Percentiles rank a stretch among this genome's conserved stretches.
These are phyloP conservation scores for Champsocephalus gunnari DNA, from an alignment of 2,797 vertebrate species.

Conservation along the genomic window DNA sequence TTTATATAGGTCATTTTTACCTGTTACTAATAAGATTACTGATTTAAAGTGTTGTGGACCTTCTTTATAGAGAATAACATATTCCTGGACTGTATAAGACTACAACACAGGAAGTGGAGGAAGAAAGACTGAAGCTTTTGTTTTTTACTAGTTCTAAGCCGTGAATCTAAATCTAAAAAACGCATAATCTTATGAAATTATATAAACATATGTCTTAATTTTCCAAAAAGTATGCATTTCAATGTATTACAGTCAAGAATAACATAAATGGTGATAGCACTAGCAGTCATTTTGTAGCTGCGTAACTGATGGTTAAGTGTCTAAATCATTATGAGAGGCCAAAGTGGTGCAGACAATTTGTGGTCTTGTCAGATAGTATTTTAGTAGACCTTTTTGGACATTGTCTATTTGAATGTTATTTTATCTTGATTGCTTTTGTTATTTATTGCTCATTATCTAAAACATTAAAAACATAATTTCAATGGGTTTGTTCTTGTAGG, in stretches of 20 bases:
- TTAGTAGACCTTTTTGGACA: too few species aligned
- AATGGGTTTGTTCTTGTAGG: too few species aligned
- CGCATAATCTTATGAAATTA: background rate
- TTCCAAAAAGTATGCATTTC: background rate
- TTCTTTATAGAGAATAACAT: constrained; percentile 14
- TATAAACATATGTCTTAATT: background rate
- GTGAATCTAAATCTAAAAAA: constrained; percentile 7
- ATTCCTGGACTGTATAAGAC: constrained; percentile 45
- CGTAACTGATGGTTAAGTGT: background rate
- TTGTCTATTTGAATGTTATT: too few species aligned
- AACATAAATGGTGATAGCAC: background rate
- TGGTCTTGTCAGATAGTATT: too few species aligned
- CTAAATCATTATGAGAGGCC: background rate
- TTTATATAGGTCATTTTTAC: background rate
- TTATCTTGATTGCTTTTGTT: too few species aligned
- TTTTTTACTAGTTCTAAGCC: constrained; percentile 19
- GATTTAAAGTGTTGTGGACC: constrained; percentile 13
- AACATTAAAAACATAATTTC: too few species aligned
- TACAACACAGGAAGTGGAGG: constrained; percentile 80
- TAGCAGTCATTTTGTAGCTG: background rate
- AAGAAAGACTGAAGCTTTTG: constrained; percentile 69
- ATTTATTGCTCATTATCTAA: too few species aligned
- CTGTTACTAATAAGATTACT: background rate
- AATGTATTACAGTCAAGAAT: background rate
- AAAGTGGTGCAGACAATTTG: background rate